Evolutionary conservation across 2,888 invertebrate genomes (phyloP).

Genomic region (Monochamus alternatus): DNA sequence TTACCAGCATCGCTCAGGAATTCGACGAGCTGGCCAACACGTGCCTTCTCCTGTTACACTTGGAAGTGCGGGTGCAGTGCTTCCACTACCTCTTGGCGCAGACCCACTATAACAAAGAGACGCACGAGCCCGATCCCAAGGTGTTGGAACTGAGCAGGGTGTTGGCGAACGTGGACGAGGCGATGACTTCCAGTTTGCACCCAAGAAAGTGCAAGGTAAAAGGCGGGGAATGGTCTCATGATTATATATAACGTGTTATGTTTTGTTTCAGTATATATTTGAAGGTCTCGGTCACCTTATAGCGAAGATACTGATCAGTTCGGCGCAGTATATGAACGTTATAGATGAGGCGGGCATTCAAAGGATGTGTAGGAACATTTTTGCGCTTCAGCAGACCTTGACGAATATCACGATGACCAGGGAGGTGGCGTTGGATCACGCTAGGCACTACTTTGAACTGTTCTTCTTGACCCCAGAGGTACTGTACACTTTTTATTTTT

Average conservation of each 20-base stretch:
- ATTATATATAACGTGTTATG: not conserved
- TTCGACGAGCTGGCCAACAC: conserved; percentile 93
- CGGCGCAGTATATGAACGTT: conserved; percentile 84
- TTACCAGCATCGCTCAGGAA: conserved; percentile 82
- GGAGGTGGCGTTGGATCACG: conserved; percentile 90
- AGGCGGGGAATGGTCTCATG: too few relatives aligned
- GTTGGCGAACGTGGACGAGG: conserved; percentile 84
- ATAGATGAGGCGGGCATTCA: conserved; percentile 89
- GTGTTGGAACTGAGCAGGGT: conserved; percentile 86
- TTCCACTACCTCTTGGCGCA: conserved; percentile 87
- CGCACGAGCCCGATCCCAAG: conserved; percentile 84
- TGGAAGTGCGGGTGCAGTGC: conserved; percentile 96
- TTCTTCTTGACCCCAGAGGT: conserved; percentile 88
- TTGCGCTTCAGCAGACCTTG: conserved; percentile 88
- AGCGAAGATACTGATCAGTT: conserved; percentile 85
- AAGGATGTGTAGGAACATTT: conserved; percentile 88
- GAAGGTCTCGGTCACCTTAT: conserved; percentile 89
- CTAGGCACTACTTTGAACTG: conserved; percentile 90
- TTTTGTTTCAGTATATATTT: conserved; percentile 84
- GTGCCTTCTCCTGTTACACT: conserved; percentile 91
- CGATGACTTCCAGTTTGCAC: conserved; percentile 82
- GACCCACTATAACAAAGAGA: conserved; percentile 76
- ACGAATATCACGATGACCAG: conserved; percentile 87
- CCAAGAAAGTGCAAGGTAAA: conserved; percentile 83
- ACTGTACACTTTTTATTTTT: conserved; percentile 35